These are phyloP conservation scores for Corythaixoides concolor DNA, from an alignment of 2,113 vertebrate species.

Conservation along the genomic window DNA sequence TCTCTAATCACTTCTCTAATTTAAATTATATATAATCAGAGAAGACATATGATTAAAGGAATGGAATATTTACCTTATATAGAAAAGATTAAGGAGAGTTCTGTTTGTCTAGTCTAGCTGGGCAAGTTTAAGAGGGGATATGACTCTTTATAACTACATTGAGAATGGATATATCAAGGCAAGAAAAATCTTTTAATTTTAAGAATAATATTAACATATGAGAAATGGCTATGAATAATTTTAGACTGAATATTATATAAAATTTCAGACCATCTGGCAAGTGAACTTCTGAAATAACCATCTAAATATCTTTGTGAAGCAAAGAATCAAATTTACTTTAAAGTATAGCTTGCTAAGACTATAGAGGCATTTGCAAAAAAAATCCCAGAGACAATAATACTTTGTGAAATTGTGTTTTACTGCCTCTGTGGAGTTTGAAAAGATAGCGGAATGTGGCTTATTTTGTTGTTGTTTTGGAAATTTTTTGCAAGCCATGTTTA, in stretches of 20 bases:
- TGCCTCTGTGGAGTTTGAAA: background rate
- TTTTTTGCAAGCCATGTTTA: background rate
- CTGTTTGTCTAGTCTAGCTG: background rate
- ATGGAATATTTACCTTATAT: background rate
- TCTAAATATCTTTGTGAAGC: background rate
- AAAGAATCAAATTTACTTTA: background rate
- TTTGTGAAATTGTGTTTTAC: background rate
- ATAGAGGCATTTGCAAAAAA: background rate
- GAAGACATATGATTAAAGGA: background rate
- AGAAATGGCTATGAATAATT: background rate
- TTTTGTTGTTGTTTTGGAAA: background rate
- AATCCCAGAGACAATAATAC: background rate
- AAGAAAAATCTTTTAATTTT: background rate
- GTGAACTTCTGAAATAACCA: background rate
- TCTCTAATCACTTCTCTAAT: background rate
- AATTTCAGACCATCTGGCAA: background rate
- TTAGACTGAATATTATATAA: background rate
- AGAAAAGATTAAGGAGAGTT: background rate
- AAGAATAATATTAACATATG: background rate
- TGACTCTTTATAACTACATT: background rate
- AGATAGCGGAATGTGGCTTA: background rate
- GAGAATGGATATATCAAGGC: background rate
- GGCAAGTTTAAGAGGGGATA: background rate
- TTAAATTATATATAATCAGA: slow-evolving; percentile 5
- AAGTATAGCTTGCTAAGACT: background rate